phyloP scores from a whole-genome alignment of 2,797 vertebrate species.

The Eulemur coronatus region DNA sequence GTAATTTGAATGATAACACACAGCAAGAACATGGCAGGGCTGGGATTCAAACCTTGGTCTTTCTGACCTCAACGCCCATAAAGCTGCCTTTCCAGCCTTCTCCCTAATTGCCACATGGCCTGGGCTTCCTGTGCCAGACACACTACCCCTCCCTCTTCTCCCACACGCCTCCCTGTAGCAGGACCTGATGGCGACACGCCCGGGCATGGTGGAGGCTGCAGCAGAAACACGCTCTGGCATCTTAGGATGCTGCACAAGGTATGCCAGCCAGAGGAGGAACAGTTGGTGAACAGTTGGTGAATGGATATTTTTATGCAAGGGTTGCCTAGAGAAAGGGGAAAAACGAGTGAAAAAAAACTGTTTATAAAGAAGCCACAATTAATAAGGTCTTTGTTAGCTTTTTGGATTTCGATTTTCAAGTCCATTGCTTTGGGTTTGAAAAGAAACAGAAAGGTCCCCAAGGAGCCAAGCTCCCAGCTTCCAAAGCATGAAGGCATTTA shows the following conservation, averaged over 20 bases:
- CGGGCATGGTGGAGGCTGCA: constrained; percentile 67
- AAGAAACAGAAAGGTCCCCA: constrained; percentile 56
- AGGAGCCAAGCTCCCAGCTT: constrained; percentile 50
- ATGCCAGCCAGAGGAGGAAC: constrained; percentile 84
- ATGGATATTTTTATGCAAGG: constrained; percentile 88
- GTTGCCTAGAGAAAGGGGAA: constrained; percentile 84
- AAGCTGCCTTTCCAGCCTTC: not conserved
- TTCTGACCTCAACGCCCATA: not conserved
- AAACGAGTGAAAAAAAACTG: constrained; percentile 59
- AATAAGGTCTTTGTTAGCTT: constrained; percentile 83
- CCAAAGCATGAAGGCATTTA: constrained; percentile 43
- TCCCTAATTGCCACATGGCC: not conserved
- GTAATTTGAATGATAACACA: not conserved
- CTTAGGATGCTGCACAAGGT: constrained; percentile 81
- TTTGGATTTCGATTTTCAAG: constrained; percentile 81
- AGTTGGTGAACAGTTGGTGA: constrained; percentile 89
- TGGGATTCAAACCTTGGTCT: not conserved
- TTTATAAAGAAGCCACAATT: constrained; percentile 85
- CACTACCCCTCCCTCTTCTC: not conserved
- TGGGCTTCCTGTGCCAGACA: constrained; percentile 31
- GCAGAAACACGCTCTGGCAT: constrained; percentile 79
- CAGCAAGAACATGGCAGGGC: not conserved
- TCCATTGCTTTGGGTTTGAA: constrained; percentile 79
- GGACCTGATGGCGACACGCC: constrained; percentile 59
- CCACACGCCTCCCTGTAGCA: not conserved